Base-by-base conservation (phyloP, 1,140 invertebrate species). In the Meloidogyne hapla region DNA sequence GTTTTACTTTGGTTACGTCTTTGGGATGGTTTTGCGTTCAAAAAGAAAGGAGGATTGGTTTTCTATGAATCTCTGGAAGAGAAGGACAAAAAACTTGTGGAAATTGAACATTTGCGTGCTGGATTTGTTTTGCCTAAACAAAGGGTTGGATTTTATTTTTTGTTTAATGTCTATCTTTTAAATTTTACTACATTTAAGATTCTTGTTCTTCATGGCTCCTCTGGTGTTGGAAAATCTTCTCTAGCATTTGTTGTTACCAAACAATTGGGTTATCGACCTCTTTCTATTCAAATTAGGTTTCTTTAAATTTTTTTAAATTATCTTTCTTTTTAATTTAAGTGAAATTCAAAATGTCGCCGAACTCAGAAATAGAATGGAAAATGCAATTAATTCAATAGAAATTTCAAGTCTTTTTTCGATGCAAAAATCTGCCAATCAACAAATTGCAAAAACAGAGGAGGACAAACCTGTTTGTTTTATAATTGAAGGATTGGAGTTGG, bases 301-400 rank as follows among this genome's bases (percentile, higher is more conserved):
- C n/a, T n/a, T n/a, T n/a, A n/a, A n/a, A n/a, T n/a, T 12, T 6
- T n/a, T 12, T 23, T 6, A 33, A 21, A 2, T 13, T 28, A 0
- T 33, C 33, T 33, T 33, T 33, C 9, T 33, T 4, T 33, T 33
- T 33, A 9, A 69, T 69, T 23, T 69, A 21, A 76, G 74, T 61
- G 74, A 76, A 74, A 26, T 76, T 15, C 65, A 70, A 72, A 66
- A 64, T 61, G 25, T 76, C 6, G 74, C 74, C n/a, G 74, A 76
- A 23, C 64, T 76, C 15, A 28, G 66, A 1, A 25, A 62, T 10
- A 67, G 64, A 67, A 67, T 76, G 10, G 74, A 76, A 61, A 66
- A 76, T 33, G 74, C 64, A 21, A 66, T 64, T 45, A 64, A 56
- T 45, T 56, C 25, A 13, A 66, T 25, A 33, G 63, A 26, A 2